phyloP scores from a whole-genome alignment of 2,888 invertebrate genomes.

The Marasmarcha lunaedactyla region DNA sequence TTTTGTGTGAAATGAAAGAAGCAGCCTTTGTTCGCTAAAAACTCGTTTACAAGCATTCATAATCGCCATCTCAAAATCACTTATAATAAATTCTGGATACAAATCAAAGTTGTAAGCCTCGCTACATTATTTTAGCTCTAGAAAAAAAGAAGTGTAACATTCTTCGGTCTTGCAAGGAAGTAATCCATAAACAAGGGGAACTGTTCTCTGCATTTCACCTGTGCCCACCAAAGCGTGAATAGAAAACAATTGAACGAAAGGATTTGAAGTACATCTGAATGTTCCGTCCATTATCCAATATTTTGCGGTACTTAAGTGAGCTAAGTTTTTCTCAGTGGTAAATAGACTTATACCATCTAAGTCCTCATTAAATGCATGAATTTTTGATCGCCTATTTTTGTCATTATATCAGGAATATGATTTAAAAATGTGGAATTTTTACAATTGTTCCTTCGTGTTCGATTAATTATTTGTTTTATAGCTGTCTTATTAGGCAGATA shows the following conservation, averaged over 20 bases:
- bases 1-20: no score
- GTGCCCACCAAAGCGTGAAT: conserved; percentile 5
- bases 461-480: no score
- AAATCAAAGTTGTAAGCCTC: not conserved
- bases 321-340: conserved; percentile 1
- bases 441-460: no score
- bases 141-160: not conserved
- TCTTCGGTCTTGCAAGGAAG: conserved; percentile 1
- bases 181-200: conserved; percentile 2
- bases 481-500: no score
- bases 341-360: not conserved
- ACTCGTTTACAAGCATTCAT: conserved; percentile 3
- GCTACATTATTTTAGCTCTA: not conserved
- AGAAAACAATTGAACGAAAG: conserved; percentile 4
- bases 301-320: not conserved
- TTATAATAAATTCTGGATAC: conserved; percentile 1
- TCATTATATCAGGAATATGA: no score
- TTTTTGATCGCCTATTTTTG: no score
- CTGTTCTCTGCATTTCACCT: not conserved
- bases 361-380: not conserved
- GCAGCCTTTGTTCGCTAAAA: not conserved
- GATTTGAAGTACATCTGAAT: conserved; percentile 1
- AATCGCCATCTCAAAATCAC: conserved; percentile 2
- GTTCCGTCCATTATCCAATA: conserved; percentile 6
- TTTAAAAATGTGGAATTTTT: no score